These are phyloP conservation scores for Branchinecta lindahli DNA, from an alignment of 1,140 invertebrate species.

Conservation along the genomic window DNA sequence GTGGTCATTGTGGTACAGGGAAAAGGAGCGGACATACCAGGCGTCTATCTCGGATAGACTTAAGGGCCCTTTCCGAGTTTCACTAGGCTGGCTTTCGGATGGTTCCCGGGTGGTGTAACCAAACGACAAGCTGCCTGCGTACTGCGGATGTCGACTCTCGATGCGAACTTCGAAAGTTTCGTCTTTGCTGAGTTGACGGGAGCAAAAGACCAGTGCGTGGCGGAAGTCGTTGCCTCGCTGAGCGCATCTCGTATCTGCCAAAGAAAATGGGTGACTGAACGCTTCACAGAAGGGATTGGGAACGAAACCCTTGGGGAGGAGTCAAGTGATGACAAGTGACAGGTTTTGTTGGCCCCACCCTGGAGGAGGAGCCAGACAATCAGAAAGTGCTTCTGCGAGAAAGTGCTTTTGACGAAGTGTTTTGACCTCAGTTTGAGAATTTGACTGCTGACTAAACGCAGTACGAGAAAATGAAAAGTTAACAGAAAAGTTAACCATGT, in stretches of 20 bases:
- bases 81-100: slow-evolving; percentile 32
- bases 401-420: not conserved
- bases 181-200: slow-evolving; percentile 34
- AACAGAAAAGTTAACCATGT: too few species aligned
- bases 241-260: slow-evolving; percentile 42
- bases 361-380: not conserved
- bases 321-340: not conserved
- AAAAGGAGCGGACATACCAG: slow-evolving; percentile 33
- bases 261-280: not conserved
- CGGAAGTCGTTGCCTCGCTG: slow-evolving; percentile 42
- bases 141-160: slow-evolving; percentile 43
- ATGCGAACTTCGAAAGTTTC: slow-evolving; percentile 45
- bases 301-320: not conserved
- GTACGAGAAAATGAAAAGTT: too few species aligned
- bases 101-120: slow-evolving; percentile 55
- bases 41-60: slow-evolving; percentile 28
- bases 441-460: too few species aligned
- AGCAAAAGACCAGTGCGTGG: slow-evolving; percentile 36
- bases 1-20: slow-evolving; percentile 3
- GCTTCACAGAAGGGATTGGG: not conserved
- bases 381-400: not conserved
- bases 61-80: slow-evolving; percentile 41
- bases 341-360: not conserved
- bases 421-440: too few species aligned
- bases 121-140: slow-evolving; percentile 56